Evolutionary conservation across 2,888 invertebrate genomes (phyloP).

Genomic region (Tridacna crocea): DNA sequence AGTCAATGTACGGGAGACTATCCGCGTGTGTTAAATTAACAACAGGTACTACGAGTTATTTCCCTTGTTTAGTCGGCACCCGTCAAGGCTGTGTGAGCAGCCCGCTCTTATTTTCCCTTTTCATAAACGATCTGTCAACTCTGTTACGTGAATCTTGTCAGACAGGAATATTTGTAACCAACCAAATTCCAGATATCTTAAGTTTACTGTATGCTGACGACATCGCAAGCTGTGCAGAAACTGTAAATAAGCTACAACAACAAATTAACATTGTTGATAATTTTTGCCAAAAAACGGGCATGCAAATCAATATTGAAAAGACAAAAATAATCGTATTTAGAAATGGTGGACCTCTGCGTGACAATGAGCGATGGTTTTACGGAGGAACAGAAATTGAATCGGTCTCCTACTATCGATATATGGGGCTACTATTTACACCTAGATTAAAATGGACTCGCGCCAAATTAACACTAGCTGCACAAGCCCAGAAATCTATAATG

Average conservation of each 20-base stretch:
- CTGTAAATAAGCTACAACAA: slow-evolving; percentile 18
- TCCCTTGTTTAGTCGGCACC: slow-evolving; percentile 14
- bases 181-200: slow-evolving; percentile 12
- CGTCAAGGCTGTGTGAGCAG: slow-evolving; percentile 18
- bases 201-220: slow-evolving; percentile 16
- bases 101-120: slow-evolving; percentile 15
- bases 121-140: slow-evolving; percentile 19
- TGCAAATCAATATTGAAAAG: slow-evolving; percentile 11
- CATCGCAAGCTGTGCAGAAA: slow-evolving; percentile 15
- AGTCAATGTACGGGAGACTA: background rate
- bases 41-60: background rate
- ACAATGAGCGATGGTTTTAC: slow-evolving; percentile 5
- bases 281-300: slow-evolving; percentile 20
- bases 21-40: background rate
- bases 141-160: background rate
- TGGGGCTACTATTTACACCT: slow-evolving; percentile 21
- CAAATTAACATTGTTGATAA: slow-evolving; percentile 19
- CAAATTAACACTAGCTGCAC: slow-evolving; percentile 18
- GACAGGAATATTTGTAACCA: slow-evolving; percentile 16
- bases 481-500: slow-evolving; percentile 7
- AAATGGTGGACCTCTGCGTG: slow-evolving; percentile 17
- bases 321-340: slow-evolving; percentile 4
- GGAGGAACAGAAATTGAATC: slow-evolving; percentile 16
- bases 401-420: slow-evolving; percentile 3
- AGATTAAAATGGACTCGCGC: slow-evolving; percentile 4